Evolutionary conservation across 2,113 vertebrate species (phyloP), one percentile per base, ranked within the genome.

Genomic region (Tragelaphus strepsiceros): DNA sequence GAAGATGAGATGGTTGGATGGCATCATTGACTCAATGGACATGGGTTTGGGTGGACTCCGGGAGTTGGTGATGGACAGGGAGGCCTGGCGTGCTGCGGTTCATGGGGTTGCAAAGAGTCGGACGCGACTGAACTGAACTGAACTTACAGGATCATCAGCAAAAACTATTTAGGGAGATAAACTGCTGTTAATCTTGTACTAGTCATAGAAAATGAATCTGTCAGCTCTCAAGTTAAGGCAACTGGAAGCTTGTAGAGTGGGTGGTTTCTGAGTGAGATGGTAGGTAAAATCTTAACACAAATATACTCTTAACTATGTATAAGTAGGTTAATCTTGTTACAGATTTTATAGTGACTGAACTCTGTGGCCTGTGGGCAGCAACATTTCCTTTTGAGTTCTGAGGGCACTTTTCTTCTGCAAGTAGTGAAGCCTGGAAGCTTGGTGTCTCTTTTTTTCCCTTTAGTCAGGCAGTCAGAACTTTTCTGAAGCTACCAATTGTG

Each of bases 261-360:
- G 54, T 95, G 22, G 24, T 92, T 98, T 94, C 67, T 96, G 59
- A 95, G 6, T 96, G 51, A 94, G 26, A 46, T 56, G 78, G 51
- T n/a, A 74, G 49, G 24, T 67, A 94, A 90, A 61, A 88, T 83
- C 11, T 59, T 80, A 88, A 80, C 32, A 94, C 87, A 94, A 87
- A 82, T 78, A 53, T 0, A 64, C 2, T 82, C 26, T 94, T 92
- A 12, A 91, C 35, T 83, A 32, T 64, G 22, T 84, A 21, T 59
- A 62, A 90, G 11, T n/a, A 84, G 35, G 62, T 64, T 85, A 91
- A 85, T 93, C 39, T 74, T 83, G 80, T 83, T 54, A 83, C 51
- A 54, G 1, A 24, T 83, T 35, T 54, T 83, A 16, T 78, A 80
- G 17, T 83, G 7, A 93, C 35, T 92, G 21, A 16, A 49, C 43